A percentile compares a stretch with the other conserved stretches of the same genome.
These are phyloP conservation scores for Echiichthys vipera DNA, from an alignment of 2,797 vertebrate species.

Conservation along the genomic window DNA sequence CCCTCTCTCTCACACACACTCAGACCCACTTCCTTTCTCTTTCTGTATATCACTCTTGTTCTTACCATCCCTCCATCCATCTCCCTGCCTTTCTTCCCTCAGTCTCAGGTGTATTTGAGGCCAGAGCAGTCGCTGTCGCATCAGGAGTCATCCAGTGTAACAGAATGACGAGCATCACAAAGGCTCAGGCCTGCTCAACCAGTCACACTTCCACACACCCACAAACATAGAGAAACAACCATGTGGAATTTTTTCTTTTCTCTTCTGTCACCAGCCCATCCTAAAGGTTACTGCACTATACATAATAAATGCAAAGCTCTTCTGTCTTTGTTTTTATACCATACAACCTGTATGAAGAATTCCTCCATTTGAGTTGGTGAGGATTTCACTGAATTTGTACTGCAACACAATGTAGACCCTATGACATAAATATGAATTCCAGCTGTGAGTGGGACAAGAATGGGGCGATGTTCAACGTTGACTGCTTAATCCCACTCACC, in stretches of 20 bases:
- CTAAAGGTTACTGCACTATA: constrained; percentile 22
- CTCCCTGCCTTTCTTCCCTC: constrained; percentile 32
- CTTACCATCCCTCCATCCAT: constrained; percentile 34
- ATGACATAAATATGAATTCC: neutral
- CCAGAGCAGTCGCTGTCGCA: constrained; percentile 47
- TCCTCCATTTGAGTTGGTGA: neutral
- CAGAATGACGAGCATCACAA: constrained; percentile 57
- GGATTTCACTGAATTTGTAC: neutral
- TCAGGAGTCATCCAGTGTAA: constrained; percentile 67
- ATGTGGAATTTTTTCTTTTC: constrained; percentile 22
- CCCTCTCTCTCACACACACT: constrained; percentile 9
- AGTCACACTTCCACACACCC: constrained; percentile 5
- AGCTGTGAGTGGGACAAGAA: neutral
- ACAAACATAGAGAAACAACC: constrained; percentile 16
- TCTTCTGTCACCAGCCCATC: constrained; percentile 20
- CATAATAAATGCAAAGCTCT: constrained; percentile 27
- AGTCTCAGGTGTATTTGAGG: constrained; percentile 57
- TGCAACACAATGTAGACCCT: neutral
- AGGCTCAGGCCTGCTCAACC: constrained; percentile 41
- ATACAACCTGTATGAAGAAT: neutral
- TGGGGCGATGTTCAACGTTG: no score
- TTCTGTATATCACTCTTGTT: constrained; percentile 47
- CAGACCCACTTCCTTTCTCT: constrained; percentile 25
- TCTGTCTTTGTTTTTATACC: constrained; percentile 2
- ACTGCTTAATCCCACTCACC: no score